Evolutionary conservation across 2,888 invertebrate species (phyloP).

Genomic region (Drosophila infuscata): DNA sequence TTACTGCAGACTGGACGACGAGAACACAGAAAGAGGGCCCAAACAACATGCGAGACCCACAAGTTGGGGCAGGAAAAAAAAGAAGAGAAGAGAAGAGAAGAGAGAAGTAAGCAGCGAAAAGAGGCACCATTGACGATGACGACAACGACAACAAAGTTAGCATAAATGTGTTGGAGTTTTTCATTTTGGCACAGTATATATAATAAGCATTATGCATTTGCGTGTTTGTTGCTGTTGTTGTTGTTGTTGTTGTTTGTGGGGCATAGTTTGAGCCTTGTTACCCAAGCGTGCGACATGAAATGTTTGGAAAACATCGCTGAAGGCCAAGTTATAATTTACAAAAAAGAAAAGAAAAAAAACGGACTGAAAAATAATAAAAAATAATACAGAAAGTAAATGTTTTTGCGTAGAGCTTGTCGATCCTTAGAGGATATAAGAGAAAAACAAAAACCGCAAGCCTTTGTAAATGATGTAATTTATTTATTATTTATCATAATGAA

Average conservation of each 20-base stretch:
- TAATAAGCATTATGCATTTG: slow-evolving; percentile 65
- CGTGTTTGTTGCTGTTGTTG: slow-evolving; percentile 44
- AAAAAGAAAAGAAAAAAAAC: background rate
- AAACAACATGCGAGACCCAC: slow-evolving; percentile 53
- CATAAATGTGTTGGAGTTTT: slow-evolving; percentile 63
- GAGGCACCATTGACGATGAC: slow-evolving; percentile 51
- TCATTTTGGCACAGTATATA: slow-evolving; percentile 62
- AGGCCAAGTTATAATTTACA: slow-evolving; percentile 43
- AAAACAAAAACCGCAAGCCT: slow-evolving; percentile 19
- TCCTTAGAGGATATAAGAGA: slow-evolving; percentile 25
- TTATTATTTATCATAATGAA: background rate
- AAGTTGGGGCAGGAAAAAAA: slow-evolving; percentile 26
- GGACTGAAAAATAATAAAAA: slow-evolving; percentile 5
- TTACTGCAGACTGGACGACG: slow-evolving; percentile 59
- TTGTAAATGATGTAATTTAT: slow-evolving; percentile 17
- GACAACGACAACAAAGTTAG: slow-evolving; percentile 56
- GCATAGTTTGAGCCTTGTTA: slow-evolving; percentile 55
- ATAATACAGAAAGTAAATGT: slow-evolving; percentile 26
- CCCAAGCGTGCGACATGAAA: slow-evolving; percentile 63
- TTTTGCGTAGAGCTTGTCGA: slow-evolving; percentile 24
- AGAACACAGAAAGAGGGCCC: slow-evolving; percentile 41
- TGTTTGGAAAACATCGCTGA: slow-evolving; percentile 55
- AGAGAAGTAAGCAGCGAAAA: background rate
- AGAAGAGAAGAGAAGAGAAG: background rate
- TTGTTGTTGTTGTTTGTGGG: slow-evolving; percentile 13